These are phyloP conservation scores for Geotrupes spiniger DNA, from an alignment of 2,888 invertebrate species.

Conservation along the genomic window DNA sequence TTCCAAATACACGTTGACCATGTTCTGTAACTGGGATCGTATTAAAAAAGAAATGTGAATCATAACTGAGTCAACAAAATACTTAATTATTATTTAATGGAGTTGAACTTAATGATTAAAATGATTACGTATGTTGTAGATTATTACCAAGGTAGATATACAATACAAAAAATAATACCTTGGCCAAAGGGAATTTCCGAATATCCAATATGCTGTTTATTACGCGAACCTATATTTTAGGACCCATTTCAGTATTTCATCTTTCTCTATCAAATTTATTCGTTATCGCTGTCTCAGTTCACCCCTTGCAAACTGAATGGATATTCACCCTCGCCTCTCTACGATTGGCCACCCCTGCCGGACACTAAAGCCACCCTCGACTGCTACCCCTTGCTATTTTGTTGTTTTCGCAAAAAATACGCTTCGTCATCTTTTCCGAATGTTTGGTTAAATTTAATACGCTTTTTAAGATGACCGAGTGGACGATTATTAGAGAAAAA, in stretches of 20 bases:
- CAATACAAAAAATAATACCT: too few relatives aligned
- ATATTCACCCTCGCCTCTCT: conserved; percentile 37
- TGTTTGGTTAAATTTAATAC: not conserved
- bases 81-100: too few relatives aligned
- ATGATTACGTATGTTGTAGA: too few relatives aligned
- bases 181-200: not conserved
- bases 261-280: conserved; percentile 9
- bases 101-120: too few relatives aligned
- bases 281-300: conserved; percentile 19
- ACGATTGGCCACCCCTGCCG: conserved; percentile 40
- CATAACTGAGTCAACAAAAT: too few relatives aligned
- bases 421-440: conserved; percentile 31
- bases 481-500: too few relatives aligned
- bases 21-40: too few relatives aligned
- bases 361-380: conserved; percentile 42
- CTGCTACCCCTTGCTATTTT: conserved; percentile 39
- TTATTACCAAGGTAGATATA: too few relatives aligned
- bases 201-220: conserved; percentile 1
- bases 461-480: too few relatives aligned
- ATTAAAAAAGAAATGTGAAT: too few relatives aligned
- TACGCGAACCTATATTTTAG: conserved; percentile 10
- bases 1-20: too few relatives aligned
- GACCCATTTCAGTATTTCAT: conserved; percentile 3
- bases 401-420: conserved; percentile 35
- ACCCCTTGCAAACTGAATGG: conserved; percentile 35